Conservation (phyloP, 1,140 invertebrate species). For the Heliothis virescens region DNA sequence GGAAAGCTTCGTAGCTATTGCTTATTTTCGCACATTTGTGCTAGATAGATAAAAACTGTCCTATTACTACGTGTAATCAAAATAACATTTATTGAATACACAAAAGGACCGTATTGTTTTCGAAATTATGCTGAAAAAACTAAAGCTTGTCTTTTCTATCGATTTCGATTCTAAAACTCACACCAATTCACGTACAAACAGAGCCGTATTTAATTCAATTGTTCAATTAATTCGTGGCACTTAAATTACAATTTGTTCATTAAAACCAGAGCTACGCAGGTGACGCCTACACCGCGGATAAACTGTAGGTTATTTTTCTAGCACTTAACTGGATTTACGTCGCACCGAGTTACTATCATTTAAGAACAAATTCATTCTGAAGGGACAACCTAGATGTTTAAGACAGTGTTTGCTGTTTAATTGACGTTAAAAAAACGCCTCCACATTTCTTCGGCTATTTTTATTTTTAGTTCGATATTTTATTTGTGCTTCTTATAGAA, state of each 20-base stretch:
- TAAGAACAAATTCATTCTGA: constrained; percentile 8
- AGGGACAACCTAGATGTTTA: constrained; percentile 23
- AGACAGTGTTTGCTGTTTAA: background rate
- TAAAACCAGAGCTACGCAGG: background rate
- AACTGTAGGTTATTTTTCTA: constrained; percentile 24
- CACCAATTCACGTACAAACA: background rate
- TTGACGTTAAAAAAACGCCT: background rate
- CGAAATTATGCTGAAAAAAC: too few species aligned
- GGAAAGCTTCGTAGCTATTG: too few species aligned
- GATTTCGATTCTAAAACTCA: background rate
- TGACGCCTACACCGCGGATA: background rate
- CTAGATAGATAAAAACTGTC: too few species aligned
- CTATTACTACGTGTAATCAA: too few species aligned
- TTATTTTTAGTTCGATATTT: background rate
- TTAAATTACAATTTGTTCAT: constrained; percentile 12
- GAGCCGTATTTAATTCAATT: constrained; percentile 7
- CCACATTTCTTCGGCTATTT: background rate
- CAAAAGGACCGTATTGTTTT: too few species aligned
- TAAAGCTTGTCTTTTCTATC: too few species aligned
- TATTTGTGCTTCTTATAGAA: background rate
- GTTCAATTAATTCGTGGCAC: constrained; percentile 7
- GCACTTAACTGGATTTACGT: constrained; percentile 42
- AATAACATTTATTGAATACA: too few species aligned
- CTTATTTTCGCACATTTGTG: too few species aligned
- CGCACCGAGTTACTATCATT: constrained; percentile 7